A percentile compares a stretch with the other conserved stretches of the same genome.
These are phyloP conservation scores for Trogon surrucura DNA, from an alignment of 2,113 vertebrate species.

Conservation along the genomic window DNA sequence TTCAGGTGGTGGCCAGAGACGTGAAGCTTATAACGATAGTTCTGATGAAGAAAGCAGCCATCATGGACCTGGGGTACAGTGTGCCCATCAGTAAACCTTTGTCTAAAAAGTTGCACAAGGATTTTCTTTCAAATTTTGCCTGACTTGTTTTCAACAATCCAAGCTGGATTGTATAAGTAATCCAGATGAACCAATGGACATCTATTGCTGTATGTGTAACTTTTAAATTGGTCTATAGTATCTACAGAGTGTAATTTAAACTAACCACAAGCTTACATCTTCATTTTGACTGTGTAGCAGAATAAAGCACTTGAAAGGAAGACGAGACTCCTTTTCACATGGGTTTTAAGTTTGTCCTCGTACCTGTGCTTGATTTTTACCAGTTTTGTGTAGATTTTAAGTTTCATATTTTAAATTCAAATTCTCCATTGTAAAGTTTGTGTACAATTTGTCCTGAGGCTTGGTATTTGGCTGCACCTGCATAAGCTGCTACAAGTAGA, in stretches of 20 bases:
- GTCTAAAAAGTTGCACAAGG: conserved; percentile 75
- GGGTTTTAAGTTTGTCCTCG: conserved; percentile 82
- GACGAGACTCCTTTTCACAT: conserved; percentile 75
- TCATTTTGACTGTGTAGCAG: conserved; percentile 80
- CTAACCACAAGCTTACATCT: conserved; percentile 86
- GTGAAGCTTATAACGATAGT: conserved; percentile 97
- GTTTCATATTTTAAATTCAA: conserved; percentile 87
- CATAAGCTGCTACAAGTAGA: conserved; percentile 87
- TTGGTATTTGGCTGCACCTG: conserved; percentile 89
- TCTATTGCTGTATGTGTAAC: conserved; percentile 90
- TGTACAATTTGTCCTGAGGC: conserved; percentile 88
- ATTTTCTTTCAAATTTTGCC: conserved; percentile 76
- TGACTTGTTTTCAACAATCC: conserved; percentile 75
- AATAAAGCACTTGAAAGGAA: conserved; percentile 84
- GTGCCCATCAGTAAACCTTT: conserved; percentile 91
- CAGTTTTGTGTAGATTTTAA: conserved; percentile 88
- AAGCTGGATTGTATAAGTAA: conserved; percentile 75
- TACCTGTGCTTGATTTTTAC: conserved; percentile 91
- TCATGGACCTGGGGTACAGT: conserved; percentile 96
- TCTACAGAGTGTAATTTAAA: conserved; percentile 96
- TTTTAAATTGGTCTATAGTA: conserved; percentile 90
- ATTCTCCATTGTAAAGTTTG: conserved; percentile 84
- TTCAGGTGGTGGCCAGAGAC: conserved; percentile 87
- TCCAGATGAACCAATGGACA: conserved; percentile 82
- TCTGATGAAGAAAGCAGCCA: conserved; percentile 96